Percentiles rank a stretch among this genome's conserved stretches.
These are phyloP conservation scores for Ennomos erosarius DNA, from an alignment of 2,888 invertebrate genomes.

Conservation along the genomic window DNA sequence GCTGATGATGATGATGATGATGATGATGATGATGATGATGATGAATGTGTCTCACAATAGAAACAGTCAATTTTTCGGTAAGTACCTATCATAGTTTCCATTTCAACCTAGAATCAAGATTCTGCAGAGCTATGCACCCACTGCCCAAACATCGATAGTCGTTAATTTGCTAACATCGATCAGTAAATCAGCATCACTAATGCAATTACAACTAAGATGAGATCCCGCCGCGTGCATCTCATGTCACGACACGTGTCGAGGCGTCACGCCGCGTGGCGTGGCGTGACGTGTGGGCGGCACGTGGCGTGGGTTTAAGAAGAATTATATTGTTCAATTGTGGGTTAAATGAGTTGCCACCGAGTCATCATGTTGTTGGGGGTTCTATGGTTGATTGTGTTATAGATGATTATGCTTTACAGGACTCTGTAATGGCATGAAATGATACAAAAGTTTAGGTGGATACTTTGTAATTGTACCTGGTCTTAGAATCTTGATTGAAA, in stretches of 20 bases:
- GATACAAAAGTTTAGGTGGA: too few species aligned
- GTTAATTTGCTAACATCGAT: conserved; percentile 32
- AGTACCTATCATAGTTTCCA: too few species aligned
- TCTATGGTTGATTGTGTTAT: conserved; percentile 3
- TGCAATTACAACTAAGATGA: conserved; percentile 30
- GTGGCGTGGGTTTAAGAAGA: conserved; percentile 12
- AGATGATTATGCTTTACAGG: not conserved
- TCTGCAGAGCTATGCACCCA: too few species aligned
- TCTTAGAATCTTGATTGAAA: too few species aligned
- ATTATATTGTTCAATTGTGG: conserved; percentile 28
- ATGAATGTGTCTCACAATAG: too few species aligned
- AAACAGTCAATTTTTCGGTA: too few species aligned
- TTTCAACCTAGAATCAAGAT: too few species aligned
- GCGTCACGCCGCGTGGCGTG: not conserved
- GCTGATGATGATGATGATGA: too few species aligned
- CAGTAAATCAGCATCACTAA: conserved; percentile 21
- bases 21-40: too few species aligned
- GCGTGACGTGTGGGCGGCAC: conserved; percentile 10
- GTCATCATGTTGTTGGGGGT: conserved; percentile 8
- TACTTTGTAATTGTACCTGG: too few species aligned
- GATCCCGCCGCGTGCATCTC: conserved; percentile 6
- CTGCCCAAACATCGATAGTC: conserved; percentile 9
- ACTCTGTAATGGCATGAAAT: too few species aligned
- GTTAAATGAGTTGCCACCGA: conserved; percentile 27
- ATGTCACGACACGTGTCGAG: conserved; percentile 18